Evolutionary conservation across 2,113 vertebrate species (phyloP), one percentile per base, ranked within the genome.

Genomic region (Larimichthys crocea): DNA sequence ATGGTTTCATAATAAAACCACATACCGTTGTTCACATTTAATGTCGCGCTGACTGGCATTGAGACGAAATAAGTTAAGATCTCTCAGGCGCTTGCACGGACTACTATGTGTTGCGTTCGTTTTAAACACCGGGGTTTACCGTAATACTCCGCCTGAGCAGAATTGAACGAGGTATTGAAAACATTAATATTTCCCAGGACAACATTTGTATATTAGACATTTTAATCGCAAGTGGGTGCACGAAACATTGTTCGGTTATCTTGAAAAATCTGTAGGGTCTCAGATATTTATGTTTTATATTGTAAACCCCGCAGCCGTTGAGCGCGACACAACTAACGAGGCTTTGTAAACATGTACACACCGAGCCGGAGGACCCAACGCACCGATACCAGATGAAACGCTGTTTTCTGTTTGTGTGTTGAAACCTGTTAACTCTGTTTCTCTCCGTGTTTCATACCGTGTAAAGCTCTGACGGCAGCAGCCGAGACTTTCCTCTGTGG

Each of bases 311-410:
- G 76, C 62, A 35, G 16, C 22, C 0, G 16, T 12, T 26, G 6
- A 50, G 12, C 22, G n/a, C 10, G 1, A n/a, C 29, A 40, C 40
- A 56, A 9, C 11, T 6, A 67, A 49, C 19, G 26, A 10, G 29
- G 12, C 3, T 73, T 57, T 22, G 35, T 65, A 68, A 69, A 76
- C 65, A 79, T 52, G 55, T 52, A 66, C 31, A 65, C 60, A 48
- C 44, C 10, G 11, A 44, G 10, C 53, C 4, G 4, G 17, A 88
- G 90, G 92, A 92, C 92, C 92, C 86, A 40, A 12, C 6, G 17
- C 50, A 46, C 4, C 42, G n/a, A 52, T 83, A 85, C 83, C 85
- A 86, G 83, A 63, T 26, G 15, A 44, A 29, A 73, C 31, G 53
- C 35, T 44, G 42, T 62, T 1, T 44, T 69, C 15, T 49, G 26